phyloP scores from a whole-genome alignment of 2,797 vertebrate species.

The Melanotaenia nigrans region DNA sequence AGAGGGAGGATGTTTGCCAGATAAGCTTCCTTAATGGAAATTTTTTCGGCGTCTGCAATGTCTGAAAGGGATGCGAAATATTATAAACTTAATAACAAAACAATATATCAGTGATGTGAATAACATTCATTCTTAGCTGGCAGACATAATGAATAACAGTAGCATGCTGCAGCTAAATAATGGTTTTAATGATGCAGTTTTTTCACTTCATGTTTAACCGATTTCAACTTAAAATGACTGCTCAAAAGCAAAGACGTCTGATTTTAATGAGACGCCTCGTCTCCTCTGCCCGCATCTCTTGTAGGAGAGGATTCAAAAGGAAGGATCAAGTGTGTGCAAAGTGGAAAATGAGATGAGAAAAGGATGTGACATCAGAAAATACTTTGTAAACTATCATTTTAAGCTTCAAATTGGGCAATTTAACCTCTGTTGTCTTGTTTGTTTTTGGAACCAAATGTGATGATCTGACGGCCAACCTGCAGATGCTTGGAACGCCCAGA shows the following conservation, averaged over 20 bases:
- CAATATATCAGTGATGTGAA: neutral
- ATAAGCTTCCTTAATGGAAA: neutral
- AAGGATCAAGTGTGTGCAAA: too few species aligned
- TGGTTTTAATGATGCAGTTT: neutral
- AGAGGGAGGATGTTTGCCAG: neutral
- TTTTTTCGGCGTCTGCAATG: neutral
- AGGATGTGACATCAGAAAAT: neutral
- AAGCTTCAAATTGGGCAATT: neutral
- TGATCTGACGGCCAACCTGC: neutral
- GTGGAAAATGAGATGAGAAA: too few species aligned
- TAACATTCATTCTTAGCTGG: neutral
- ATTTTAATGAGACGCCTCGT: neutral
- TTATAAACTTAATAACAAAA: neutral
- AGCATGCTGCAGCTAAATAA: neutral
- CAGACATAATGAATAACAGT: neutral
- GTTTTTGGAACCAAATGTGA: neutral
- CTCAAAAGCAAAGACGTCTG: neutral
- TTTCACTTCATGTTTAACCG: neutral
- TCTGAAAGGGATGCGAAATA: neutral
- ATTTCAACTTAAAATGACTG: neutral
- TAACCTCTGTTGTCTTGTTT: too few species aligned
- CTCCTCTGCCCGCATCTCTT: neutral
- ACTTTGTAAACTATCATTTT: neutral
- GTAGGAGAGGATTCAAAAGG: neutral
- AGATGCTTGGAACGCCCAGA: neutral